Base-by-base conservation (phyloP, 2,888 invertebrate species). In the Tetanocera ferruginea region DNA sequence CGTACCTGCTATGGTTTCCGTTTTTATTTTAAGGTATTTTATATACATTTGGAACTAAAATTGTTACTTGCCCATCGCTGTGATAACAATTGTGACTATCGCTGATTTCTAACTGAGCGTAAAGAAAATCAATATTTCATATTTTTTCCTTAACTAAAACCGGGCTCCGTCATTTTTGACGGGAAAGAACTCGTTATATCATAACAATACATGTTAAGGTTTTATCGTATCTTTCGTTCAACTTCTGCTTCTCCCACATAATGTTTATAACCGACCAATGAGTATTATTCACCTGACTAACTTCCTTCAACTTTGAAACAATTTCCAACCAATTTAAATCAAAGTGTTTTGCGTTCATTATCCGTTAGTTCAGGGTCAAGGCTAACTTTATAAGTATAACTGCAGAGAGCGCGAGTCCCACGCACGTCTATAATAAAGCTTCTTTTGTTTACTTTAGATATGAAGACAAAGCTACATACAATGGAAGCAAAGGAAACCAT, bases 301-400 rank as follows among this genome's bases (percentile, higher is more conserved):
- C 31, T 55, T n/a, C 8, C 55, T 17, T 55, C 55, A 55, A 55
- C n/a, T 52, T 3, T 55, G 55, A 6, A 55, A 55, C 55, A 5
- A 55, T 43, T 3, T 43, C 2, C 6, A 2, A 1, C 43, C 11
- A 8, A 2, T 8, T 55, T 3, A 55, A 19, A 8, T 34, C 64
- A 31, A 11, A 11, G 64, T 31, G 11, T 64, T n/a, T 43, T 25
- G n/a, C 64, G 28, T n/a, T 23, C 52, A 55, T 19, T 71, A 28
- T 55, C 31, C n/a, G 19, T 49, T 19, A 14, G 17, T 55, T 52
- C 71, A 72, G 72, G 72, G 72, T 72, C 72, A 72, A 72, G 72
- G 72, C 70, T 25, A 31, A 31, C 11, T 70, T 52, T 70, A 8
- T 52, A 43, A 43, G 37, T 11, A 5, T 64, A 3, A 28, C 19